Evolutionary conservation across 2,888 invertebrate genomes (phyloP).

Genomic region (Plagiodera versicolora): DNA sequence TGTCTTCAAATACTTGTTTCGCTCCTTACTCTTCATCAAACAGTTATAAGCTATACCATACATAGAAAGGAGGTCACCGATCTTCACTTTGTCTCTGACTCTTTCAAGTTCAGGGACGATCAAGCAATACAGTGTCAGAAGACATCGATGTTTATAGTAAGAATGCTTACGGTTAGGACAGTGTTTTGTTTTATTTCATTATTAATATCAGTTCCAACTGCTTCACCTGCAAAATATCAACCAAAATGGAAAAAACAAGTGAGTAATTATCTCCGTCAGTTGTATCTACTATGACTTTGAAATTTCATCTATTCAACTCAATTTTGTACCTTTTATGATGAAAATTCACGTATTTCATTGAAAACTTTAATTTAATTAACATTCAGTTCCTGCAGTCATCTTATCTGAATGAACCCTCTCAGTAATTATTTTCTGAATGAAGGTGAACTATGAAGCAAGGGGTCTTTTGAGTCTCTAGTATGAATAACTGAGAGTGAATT

Average conservation of each 20-base stretch:
- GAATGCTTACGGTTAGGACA: background rate
- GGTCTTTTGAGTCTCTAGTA: too few species aligned
- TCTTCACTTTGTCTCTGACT: conserved; percentile 29
- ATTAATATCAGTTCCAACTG: conserved; percentile 29
- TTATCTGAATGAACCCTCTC: too few species aligned
- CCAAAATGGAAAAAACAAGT: conserved; percentile 84
- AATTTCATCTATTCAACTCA: too few species aligned
- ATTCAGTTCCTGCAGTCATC: too few species aligned
- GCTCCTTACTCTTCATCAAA: conserved; percentile 11
- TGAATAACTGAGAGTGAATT: too few species aligned
- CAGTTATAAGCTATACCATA: conserved; percentile 45
- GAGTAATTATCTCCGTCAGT: conserved; percentile 41
- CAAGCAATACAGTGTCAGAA: background rate
- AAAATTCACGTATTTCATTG: background rate
- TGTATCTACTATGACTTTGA: too few species aligned
- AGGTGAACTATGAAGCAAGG: too few species aligned
- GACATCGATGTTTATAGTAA: background rate
- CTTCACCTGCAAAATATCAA: conserved; percentile 60
- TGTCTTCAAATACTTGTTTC: background rate
- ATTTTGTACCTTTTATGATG: background rate
- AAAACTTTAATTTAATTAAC: background rate
- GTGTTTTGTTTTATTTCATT: conserved; percentile 14
- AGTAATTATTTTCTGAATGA: too few species aligned
- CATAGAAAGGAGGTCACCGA: conserved; percentile 39
- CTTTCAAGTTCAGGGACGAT: conserved; percentile 51